These are phyloP conservation scores for Choristoneura rosaceana DNA, from an alignment of 2,888 invertebrate species.

Conservation along the genomic window DNA sequence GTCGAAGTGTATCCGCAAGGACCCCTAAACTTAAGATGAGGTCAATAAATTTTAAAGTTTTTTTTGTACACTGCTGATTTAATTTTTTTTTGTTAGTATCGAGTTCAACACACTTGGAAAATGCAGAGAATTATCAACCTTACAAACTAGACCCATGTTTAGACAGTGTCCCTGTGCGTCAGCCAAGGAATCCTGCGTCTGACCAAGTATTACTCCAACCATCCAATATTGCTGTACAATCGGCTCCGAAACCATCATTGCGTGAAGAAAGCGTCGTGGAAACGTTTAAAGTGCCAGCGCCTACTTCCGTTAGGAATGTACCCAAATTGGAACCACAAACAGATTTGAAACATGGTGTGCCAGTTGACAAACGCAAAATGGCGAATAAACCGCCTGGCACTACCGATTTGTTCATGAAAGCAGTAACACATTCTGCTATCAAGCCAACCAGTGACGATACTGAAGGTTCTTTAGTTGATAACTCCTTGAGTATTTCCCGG, in stretches of 20 bases:
- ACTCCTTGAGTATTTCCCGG: slow-evolving; percentile 75
- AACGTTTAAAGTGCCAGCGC: slow-evolving; percentile 22
- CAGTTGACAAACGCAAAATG: slow-evolving; percentile 10
- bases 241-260: not conserved
- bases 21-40: too few species aligned
- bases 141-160: slow-evolving; percentile 66
- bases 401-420: slow-evolving; percentile 63
- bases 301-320: not conserved
- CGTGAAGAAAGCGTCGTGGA: slow-evolving; percentile 4
- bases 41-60: not conserved
- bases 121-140: slow-evolving; percentile 48
- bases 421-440: slow-evolving; percentile 60
- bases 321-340: slow-evolving; percentile 20
- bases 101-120: slow-evolving; percentile 17
- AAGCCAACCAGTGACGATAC: slow-evolving; percentile 63
- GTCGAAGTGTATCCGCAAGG: too few species aligned
- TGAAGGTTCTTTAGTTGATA: slow-evolving; percentile 62
- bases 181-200: slow-evolving; percentile 55
- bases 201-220: slow-evolving; percentile 6
- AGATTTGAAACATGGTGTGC: not conserved
- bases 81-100: slow-evolving; percentile 24
- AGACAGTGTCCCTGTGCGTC: slow-evolving; percentile 74
- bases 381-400: slow-evolving; percentile 52
- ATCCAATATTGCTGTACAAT: not conserved
- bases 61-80: not conserved